phyloP scores from a whole-genome alignment of 1,140 invertebrate genomes.

The Cherax quadricarinatus region DNA sequence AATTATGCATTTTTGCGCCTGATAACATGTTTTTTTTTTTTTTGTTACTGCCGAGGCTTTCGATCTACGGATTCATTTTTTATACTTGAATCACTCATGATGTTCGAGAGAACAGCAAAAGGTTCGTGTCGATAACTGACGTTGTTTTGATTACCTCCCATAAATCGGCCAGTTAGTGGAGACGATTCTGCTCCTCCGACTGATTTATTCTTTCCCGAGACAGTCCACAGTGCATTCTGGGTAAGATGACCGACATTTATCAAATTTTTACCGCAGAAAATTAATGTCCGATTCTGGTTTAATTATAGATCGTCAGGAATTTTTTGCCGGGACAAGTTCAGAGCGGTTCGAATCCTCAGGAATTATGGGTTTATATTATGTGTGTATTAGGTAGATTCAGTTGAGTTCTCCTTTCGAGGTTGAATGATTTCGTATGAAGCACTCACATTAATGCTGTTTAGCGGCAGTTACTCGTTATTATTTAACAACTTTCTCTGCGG shows the following conservation, averaged over 20 bases:
- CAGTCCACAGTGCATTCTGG: constrained; percentile 7
- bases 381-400: no score
- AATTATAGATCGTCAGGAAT: constrained; percentile 26
- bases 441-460: no score
- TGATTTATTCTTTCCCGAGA: neutral
- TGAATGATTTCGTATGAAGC: no score
- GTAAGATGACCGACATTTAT: constrained; percentile 15
- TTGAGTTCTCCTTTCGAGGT: no score
- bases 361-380: no score
- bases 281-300: constrained; percentile 50
- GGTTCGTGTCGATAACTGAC: neutral
- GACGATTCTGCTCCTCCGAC: neutral
- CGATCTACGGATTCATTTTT: no score
- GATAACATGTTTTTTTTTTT: no score
- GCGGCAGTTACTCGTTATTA: no score
- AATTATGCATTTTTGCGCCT: neutral
- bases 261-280: constrained; percentile 59
- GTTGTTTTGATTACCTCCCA: constrained; percentile 4
- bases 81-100: neutral
- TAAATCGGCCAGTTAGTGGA: neutral
- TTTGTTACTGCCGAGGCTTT: neutral
- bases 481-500: no score
- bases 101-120: neutral
- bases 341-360: neutral
- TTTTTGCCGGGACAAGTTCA: constrained; percentile 22